Conservation (phyloP, 2,797 vertebrate species). For the Neosilurus mollespiculum region DNA sequence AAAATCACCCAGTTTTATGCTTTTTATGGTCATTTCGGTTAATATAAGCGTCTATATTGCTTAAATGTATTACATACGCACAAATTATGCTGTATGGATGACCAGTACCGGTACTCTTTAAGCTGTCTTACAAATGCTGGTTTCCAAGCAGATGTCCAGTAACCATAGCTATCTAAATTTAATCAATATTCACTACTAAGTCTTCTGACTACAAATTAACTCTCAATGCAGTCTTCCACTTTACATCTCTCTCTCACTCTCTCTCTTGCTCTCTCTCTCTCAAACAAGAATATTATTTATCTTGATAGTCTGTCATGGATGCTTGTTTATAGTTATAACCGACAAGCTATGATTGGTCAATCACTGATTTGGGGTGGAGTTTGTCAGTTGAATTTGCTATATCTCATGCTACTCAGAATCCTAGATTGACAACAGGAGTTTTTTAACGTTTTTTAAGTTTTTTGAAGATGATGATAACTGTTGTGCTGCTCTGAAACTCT, state of each 20-base stretch:
- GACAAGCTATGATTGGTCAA: background rate
- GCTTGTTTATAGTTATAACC: background rate
- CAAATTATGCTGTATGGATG: no score
- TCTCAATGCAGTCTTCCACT: background rate
- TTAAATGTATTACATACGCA: no score
- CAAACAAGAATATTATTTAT: background rate
- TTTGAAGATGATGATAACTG: background rate
- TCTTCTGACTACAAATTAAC: background rate
- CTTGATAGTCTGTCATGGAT: background rate
- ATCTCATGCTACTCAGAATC: background rate
- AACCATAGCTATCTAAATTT: background rate
- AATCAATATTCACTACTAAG: background rate
- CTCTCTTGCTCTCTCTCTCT: background rate
- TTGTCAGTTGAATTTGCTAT: background rate
- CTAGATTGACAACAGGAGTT: background rate
- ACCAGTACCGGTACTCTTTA: no score
- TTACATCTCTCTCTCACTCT: background rate
- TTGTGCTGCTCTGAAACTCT: constrained; percentile 8
- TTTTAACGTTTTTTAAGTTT: no score
- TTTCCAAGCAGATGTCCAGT: background rate
- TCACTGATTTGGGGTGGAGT: background rate
- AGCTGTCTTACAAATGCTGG: background rate
- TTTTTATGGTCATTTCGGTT: no score
- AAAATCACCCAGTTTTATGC: no score
- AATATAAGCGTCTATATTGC: no score